phyloP scores from a whole-genome alignment of 2,113 vertebrate genomes.

The Neotoma lepida region DNA sequence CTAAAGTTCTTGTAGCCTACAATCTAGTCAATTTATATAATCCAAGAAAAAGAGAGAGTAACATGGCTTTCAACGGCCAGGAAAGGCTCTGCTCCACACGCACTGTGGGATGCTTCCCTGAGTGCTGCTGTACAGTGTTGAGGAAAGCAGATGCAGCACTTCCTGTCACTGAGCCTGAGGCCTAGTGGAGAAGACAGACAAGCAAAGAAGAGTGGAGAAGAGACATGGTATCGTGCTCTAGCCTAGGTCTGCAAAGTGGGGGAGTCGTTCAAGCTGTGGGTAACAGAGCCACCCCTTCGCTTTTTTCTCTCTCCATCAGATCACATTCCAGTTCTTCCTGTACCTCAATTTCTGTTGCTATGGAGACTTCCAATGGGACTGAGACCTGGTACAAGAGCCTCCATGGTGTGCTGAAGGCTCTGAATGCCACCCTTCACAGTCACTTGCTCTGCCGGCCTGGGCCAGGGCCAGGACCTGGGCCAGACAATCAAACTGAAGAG shows the following conservation, averaged over 20 bases:
- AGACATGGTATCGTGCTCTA: background rate
- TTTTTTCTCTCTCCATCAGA: constrained; percentile 56
- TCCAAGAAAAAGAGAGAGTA: constrained; percentile 24
- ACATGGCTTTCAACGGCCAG: background rate
- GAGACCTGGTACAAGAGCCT: constrained; percentile 81
- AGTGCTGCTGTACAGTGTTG: background rate
- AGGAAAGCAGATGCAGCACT: background rate
- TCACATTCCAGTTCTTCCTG: background rate
- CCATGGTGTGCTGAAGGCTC: constrained; percentile 73
- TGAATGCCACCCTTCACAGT: constrained; percentile 83
- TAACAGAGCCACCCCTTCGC: constrained; percentile 11
- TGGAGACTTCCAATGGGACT: constrained; percentile 77
- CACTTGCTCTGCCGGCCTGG: background rate
- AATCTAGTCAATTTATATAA: background rate
- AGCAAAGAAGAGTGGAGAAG: background rate
- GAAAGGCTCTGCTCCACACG: background rate
- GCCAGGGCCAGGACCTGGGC: background rate
- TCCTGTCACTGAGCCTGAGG: background rate
- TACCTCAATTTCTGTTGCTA: constrained; percentile 15
- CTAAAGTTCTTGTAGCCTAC: background rate
- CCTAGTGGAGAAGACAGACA: background rate
- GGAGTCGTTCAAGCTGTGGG: background rate
- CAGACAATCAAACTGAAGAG: background rate
- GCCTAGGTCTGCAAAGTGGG: background rate
- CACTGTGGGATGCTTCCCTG: background rate